These are phyloP conservation scores for Nothobranchius furzeri DNA, from an alignment of 2,113 vertebrate species.

Conservation along the genomic window DNA sequence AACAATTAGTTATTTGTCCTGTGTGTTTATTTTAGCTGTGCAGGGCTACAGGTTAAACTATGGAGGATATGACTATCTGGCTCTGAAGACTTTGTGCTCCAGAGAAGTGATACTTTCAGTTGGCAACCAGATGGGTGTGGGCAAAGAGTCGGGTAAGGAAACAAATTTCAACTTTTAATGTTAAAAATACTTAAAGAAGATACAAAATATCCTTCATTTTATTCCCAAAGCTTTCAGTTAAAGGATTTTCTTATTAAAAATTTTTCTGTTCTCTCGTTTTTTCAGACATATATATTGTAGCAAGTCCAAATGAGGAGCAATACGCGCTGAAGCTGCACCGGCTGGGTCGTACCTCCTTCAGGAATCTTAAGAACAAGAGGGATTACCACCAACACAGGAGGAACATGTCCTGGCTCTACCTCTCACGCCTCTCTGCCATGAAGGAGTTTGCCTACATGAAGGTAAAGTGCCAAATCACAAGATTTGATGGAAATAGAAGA, in stretches of 20 bases:
- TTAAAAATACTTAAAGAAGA: background rate
- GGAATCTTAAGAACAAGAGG: constrained; percentile 94
- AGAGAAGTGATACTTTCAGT: constrained; percentile 88
- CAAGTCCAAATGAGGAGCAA: constrained; percentile 85
- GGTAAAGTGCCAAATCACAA: constrained; percentile 71
- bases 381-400: constrained; percentile 95
- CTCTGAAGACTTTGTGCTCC: constrained; percentile 91
- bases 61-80: constrained; percentile 93
- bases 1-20: background rate
- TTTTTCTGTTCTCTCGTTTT: constrained; percentile 8
- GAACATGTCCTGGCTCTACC: constrained; percentile 96
- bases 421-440: constrained; percentile 96
- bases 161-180: no score
- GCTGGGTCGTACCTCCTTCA: constrained; percentile 93
- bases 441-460: constrained; percentile 99
- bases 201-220: background rate
- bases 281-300: constrained; percentile 96
- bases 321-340: constrained; percentile 93
- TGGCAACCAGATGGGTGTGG: constrained; percentile 98
- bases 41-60: constrained; percentile 94
- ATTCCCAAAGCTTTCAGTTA: background rate
- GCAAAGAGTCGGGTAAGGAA: constrained; percentile 92
- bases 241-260: background rate
- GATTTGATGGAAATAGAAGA: background rate
- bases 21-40: constrained; percentile 79